Evolutionary conservation across 2,888 invertebrate species (phyloP).

Genomic region (Macrophya annulata): DNA sequence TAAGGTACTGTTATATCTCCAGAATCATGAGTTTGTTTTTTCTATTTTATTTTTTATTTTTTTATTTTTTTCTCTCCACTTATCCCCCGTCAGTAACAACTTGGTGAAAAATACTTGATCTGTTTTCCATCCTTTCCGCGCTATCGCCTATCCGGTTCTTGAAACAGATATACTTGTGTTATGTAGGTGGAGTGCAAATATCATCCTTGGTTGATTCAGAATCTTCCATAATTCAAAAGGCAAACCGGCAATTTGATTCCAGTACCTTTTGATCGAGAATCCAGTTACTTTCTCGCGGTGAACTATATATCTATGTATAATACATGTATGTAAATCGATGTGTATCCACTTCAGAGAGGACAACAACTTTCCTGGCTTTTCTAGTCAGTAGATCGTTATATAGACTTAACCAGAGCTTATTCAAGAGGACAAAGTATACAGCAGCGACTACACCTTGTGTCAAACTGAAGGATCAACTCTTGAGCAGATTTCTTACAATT

Average conservation of each 20-base stretch:
- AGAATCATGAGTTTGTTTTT: constrained; percentile 17
- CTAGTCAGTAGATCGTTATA: neutral
- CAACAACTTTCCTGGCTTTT: neutral
- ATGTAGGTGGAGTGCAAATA: neutral
- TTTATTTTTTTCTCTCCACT: too few species aligned
- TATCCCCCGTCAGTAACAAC: neutral
- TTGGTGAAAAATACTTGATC: neutral
- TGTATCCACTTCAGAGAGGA: neutral
- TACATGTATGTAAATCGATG: constrained; percentile 38
- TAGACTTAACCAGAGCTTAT: neutral
- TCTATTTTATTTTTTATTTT: too few species aligned
- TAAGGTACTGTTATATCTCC: neutral
- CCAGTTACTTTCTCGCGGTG: constrained; percentile 25
- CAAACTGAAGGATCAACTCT: neutral
- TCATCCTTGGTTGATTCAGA: neutral
- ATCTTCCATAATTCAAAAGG: neutral
- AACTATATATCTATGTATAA: constrained; percentile 36
- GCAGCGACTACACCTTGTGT: neutral
- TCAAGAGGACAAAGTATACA: constrained; percentile 1
- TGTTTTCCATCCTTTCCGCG: neutral
- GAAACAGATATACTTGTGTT: neutral
- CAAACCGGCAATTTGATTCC: constrained; percentile 8
- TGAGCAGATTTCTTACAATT: neutral
- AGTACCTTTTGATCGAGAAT: constrained; percentile 10
- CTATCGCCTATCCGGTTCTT: neutral